Evolutionary conservation across 2,888 invertebrate genomes (phyloP), one percentile per base, ranked within the genome.

Genomic region (Mythimna ferrago): DNA sequence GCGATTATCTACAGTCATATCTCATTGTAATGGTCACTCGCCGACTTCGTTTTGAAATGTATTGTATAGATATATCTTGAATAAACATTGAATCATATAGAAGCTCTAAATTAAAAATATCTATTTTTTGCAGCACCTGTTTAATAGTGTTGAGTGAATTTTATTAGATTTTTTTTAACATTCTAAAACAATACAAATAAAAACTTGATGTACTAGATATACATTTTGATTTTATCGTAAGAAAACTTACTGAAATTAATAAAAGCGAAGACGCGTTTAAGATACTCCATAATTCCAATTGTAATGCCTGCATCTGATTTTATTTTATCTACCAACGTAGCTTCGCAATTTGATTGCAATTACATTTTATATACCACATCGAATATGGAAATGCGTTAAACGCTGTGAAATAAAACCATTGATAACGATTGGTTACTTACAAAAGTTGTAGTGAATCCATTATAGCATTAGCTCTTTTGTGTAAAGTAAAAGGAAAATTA

Each of bases 391-490:
- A 73, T 78, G 81, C 70, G 68, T 72, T 73, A 57, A 80, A 74
- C 41, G 53, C 61, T 32, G 71, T 76, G 76, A 66, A 77, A 84
- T 72, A 71, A 75, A 75, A 77, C 62, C 69, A 76, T 69, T 80
- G 76, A 71, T 81, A 78, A 83, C 85, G 76, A 83, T 85, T 84
- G 85, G 73, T 81, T 81, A 75, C 87, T 88, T 87, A 89, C 81
- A 67, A 86, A 84, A 78, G 86, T 81, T 84, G 82, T 84, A 84
- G 75, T 84, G 80, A 71, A 68, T 54, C 78, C 77, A 83, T 83
- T 83, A 86, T 73, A 80, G 78, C 82, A 89, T 85, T 82, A 71
- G 65, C 74, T 84, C 85, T 84, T 86, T 89, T 87, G 81, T 80
- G 78, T 72, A 76, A 86, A 86, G 83, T 83, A 85, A 86, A 87